Base-by-base conservation (phyloP, 2,113 vertebrate genomes). In the Eira barbara region DNA sequence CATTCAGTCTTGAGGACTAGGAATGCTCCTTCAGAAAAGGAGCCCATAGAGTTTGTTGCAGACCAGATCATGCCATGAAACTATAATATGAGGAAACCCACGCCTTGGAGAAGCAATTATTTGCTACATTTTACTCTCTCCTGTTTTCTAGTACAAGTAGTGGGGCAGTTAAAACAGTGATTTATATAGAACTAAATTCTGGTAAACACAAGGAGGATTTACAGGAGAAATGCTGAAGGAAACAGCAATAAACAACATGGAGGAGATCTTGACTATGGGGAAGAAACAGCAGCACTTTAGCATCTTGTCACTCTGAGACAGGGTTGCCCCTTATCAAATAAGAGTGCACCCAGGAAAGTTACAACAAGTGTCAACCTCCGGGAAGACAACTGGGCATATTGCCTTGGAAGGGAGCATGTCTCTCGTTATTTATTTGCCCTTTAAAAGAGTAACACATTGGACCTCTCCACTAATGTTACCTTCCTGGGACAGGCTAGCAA, bases 151-250 rank as follows among this genome's bases (percentile, higher is more conserved):
- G 25, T 89, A 92, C 29, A 86, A 67, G 59, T 74, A 81, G 45
- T 12, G 69, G 31, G n/a, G 29, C 59, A 47, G 25, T 59, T 92
- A 82, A 89, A 78, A 39, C 45, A 49, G 71, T 81, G 92, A 89
- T 76, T 93, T 91, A 80, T 49, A 47, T 27, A 95, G 45, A 95
- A 86, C 29, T 78, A 31, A 93, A 94, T 95, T 94, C 83, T 91
- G n/a, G 39, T 90, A 78, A 91, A 27, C 63, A 88, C 5, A 79
- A 47, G 69, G 17, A 88, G 45, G 29, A 89, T 81, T 88, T 84
- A 93, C 0, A 65, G 45, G 63, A 89, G 34, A 78, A 69, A 83
- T 49, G 25, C 57, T 65, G 12, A 65, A 36, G 57, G 29, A 49
- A 82, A 87, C 3, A 29, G 20, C 27, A 42, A 74, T 59, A 83